Base-by-base conservation (phyloP, 2,113 vertebrate species). In the Gallinago jamesoni region DNA sequence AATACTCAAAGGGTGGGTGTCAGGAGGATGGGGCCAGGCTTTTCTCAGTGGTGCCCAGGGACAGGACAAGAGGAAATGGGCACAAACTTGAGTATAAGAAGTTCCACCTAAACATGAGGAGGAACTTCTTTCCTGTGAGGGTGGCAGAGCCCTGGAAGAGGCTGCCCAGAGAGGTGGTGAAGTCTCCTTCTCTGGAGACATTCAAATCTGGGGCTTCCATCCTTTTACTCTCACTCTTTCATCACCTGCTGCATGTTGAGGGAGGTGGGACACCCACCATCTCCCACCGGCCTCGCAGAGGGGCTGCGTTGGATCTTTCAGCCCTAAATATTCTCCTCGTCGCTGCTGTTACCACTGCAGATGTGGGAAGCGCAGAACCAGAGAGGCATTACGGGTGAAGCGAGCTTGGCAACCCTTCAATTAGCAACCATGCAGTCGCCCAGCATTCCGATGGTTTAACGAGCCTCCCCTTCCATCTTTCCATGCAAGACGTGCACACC, bases 361-460 rank as follows among this genome's bases (percentile, higher is more conserved):
- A 48, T 24, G 7, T 23, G 72, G 59, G 35, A 73, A 90, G 76
- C 2, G 35, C 72, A 62, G 64, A 96, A 39, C 70, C 35, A 5
- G 66, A 35, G 87, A 72, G 92, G 96, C 28, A 43, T 82, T 85
- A 39, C 48, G 39, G 21, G 82, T 82, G 50, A 80, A 63, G 90
- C 69, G 11, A n/a, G 79, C 89, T 85, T 63, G 82, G 86, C 91
- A 88, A 60, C 55, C 72, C 94, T 89, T 43, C 73, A 92, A 91
- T 91, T 35, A 86, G 90, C 75, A 67, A 33, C 33, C 19, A 27
- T 64, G 88, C 24, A 20, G 93, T 77, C 3, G 7, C 2, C 0
- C 2, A 2, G 57, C 8, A 6, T 57, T 82, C 77, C 77, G 22
- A 12, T 1, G 22, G 14, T 21, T 56, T 39, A 43, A 66, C 14